Percentiles rank a stretch among this genome's conserved stretches.
These are phyloP conservation scores for Papilio machaon DNA, from an alignment of 1,140 invertebrate species.

Conservation along the genomic window DNA sequence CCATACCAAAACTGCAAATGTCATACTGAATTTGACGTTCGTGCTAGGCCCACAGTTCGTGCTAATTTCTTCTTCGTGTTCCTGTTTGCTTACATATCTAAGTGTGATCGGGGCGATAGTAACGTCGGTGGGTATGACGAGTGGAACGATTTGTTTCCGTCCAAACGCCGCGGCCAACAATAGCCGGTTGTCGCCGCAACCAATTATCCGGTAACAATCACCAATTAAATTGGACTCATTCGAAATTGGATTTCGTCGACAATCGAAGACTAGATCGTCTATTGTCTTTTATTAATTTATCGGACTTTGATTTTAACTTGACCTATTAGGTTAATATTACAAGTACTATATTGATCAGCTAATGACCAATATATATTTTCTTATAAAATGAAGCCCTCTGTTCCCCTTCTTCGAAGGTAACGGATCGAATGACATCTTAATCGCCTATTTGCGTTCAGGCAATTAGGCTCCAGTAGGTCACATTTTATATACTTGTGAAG, in stretches of 20 bases:
- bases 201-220: slow-evolving; percentile 48
- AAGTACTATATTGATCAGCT: not conserved
- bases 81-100: not conserved
- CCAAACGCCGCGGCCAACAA: slow-evolving; percentile 18
- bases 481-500: too few species aligned
- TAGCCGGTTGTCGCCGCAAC: slow-evolving; percentile 41
- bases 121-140: not conserved
- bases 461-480: too few species aligned
- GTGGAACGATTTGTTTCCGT: slow-evolving; percentile 29
- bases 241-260: slow-evolving; percentile 42
- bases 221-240: slow-evolving; percentile 50
- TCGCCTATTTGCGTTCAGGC: too few species aligned
- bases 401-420: too few species aligned
- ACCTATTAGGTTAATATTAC: not conserved
- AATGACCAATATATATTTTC: not conserved
- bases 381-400: too few species aligned
- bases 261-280: slow-evolving; percentile 31
- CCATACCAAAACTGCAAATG: too few species aligned
- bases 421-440: too few species aligned
- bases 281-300: slow-evolving; percentile 37
- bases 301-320: slow-evolving; percentile 7
- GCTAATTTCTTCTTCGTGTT: not conserved
- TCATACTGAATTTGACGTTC: too few species aligned
- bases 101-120: not conserved
- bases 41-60: too few species aligned